A percentile compares a stretch with the other conserved stretches of the same genome.
phyloP scores from a whole-genome alignment of 92 coral and sea anemone species.

The Scolanthus callimorphus region DNA sequence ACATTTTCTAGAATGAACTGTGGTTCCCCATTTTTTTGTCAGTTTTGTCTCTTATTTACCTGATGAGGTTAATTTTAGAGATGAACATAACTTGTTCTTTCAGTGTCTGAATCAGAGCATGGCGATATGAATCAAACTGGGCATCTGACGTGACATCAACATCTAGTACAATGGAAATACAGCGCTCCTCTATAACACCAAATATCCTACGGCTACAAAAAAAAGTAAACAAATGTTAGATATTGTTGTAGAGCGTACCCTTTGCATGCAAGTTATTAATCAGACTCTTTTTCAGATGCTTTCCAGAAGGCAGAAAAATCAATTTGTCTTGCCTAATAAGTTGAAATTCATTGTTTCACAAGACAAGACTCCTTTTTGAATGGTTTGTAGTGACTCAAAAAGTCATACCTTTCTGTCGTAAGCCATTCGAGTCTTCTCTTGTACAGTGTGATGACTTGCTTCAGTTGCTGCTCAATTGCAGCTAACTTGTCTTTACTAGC shows the following conservation, averaged over 20 bases:
- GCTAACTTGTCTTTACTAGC: slow-evolving; percentile 77
- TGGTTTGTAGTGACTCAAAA: too few relatives aligned
- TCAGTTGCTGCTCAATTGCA: slow-evolving; percentile 75
- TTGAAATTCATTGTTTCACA: too few relatives aligned
- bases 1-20: too few relatives aligned
- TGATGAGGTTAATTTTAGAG: slow-evolving; percentile 84
- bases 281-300: too few relatives aligned
- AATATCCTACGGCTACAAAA: slow-evolving; percentile 78
- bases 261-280: too few relatives aligned
- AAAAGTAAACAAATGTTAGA: neutral
- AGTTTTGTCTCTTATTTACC: too few relatives aligned
- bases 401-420: slow-evolving; percentile 84
- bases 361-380: too few relatives aligned
- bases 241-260: too few relatives aligned
- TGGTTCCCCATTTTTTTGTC: too few relatives aligned
- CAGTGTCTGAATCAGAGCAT: slow-evolving; percentile 77
- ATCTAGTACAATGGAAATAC: slow-evolving; percentile 76
- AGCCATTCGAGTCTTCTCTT: slow-evolving; percentile 96
- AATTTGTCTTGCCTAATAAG: too few relatives aligned
- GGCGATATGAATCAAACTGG: slow-evolving; percentile 69
- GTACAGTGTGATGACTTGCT: slow-evolving; percentile 73
- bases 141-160: slow-evolving; percentile 73
- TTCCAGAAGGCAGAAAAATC: too few relatives aligned
- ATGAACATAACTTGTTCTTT: slow-evolving; percentile 96
- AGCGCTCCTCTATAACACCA: slow-evolving; percentile 92